Evolutionary conservation across 2,797 vertebrate genomes (phyloP).

Genomic region (Acropternis orthonyx): DNA sequence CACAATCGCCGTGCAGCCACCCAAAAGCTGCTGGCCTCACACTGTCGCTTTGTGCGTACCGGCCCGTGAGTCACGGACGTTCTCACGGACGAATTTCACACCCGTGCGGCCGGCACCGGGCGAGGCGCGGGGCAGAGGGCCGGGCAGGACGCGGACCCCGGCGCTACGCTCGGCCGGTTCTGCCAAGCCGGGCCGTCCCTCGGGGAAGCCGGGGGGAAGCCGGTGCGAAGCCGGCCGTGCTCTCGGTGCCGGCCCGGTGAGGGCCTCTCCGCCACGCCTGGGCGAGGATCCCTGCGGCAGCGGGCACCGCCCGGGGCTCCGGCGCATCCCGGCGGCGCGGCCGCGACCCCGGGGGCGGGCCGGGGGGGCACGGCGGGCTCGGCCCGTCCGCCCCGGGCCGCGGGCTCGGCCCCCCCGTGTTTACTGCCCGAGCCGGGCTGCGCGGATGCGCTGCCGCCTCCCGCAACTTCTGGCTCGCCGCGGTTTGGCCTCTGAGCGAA

Average conservation of each 20-base stretch:
- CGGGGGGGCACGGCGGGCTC: not conserved
- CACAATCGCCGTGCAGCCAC: not conserved
- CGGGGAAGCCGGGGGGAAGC: too few relatives aligned
- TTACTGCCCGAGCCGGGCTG: constrained; percentile 1
- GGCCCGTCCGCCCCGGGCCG: not conserved
- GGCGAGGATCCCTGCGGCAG: not conserved
- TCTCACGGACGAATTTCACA: not conserved
- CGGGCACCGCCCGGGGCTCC: not conserved
- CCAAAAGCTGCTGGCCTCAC: constrained; percentile 7
- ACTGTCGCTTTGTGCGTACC: not conserved
- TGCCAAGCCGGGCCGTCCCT: too few relatives aligned
- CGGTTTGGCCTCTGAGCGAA: constrained; percentile 61
- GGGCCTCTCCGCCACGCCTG: constrained; percentile 18
- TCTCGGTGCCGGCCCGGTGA: not conserved
- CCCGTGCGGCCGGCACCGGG: not conserved
- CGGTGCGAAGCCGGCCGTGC: not conserved
- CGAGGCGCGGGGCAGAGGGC: not conserved
- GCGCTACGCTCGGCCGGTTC: fast-evolving
- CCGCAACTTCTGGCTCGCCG: constrained; percentile 63
- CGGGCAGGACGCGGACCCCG: not conserved
- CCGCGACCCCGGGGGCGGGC: not conserved
- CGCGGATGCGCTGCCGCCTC: not conserved
- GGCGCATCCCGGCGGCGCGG: not conserved
- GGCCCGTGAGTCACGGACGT: not conserved
- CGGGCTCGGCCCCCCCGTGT: too few relatives aligned